Conservation (phyloP, 2,113 vertebrate genomes). For the Pantherophis guttatus region DNA sequence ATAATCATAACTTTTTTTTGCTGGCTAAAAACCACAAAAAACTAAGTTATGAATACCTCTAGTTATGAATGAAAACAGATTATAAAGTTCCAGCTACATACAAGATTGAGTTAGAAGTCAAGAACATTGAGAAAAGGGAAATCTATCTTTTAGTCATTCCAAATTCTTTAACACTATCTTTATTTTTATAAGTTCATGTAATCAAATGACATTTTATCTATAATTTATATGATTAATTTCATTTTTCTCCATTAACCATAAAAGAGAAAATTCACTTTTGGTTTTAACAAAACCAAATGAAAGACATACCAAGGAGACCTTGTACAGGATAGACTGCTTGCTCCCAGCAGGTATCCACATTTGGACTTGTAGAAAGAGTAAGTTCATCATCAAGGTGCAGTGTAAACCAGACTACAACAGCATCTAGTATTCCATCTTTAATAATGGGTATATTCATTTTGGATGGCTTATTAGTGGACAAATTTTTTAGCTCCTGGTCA, state of each 20-base stretch:
- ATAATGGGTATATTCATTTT: conserved; percentile 72
- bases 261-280: neutral
- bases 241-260: neutral
- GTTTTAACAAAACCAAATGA: neutral
- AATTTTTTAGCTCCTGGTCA: conserved; percentile 86
- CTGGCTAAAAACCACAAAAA: too few relatives aligned
- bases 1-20: too few relatives aligned
- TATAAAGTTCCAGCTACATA: neutral
- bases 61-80: neutral
- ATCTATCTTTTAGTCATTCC: neutral
- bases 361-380: conserved; percentile 86
- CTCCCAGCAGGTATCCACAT: conserved; percentile 95
- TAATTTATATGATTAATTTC: neutral
- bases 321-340: conserved; percentile 95
- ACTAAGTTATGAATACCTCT: too few relatives aligned
- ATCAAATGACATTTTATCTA: neutral
- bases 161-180: neutral
- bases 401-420: conserved; percentile 92
- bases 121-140: too few relatives aligned
- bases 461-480: conserved; percentile 75
- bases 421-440: conserved; percentile 82
- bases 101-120: neutral
- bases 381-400: conserved; percentile 90
- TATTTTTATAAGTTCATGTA: neutral
- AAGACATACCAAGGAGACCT: conserved; percentile 72